A percentile compares a stretch with the other conserved stretches of the same genome.
phyloP scores from a whole-genome alignment of 2,113 vertebrate species.

The Stercorarius parasiticus region DNA sequence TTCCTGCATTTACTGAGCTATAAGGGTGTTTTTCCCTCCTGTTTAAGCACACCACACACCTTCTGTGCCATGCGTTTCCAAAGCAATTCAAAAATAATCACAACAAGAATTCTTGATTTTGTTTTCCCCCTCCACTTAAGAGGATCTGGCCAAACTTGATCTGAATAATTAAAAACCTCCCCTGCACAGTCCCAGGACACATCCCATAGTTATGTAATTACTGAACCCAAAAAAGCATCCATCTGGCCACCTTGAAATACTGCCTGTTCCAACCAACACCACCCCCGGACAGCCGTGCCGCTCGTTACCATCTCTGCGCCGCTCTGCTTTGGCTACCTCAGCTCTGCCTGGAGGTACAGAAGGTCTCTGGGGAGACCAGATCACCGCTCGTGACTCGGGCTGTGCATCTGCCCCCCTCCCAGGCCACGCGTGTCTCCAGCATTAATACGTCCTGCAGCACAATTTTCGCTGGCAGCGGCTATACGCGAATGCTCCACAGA shows the following conservation, averaged over 20 bases:
- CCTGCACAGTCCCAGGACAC: constrained; percentile 46
- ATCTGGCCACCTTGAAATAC: constrained; percentile 49
- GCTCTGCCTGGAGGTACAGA: constrained; percentile 8
- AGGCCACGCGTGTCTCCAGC: not conserved
- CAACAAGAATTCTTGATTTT: not conserved
- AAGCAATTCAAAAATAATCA: constrained; percentile 40
- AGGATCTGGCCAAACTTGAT: constrained; percentile 9
- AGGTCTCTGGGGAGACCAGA: constrained; percentile 13
- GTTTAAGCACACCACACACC: not conserved
- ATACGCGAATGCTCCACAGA: not conserved
- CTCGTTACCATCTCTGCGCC: not conserved
- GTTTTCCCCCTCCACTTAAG: not conserved
- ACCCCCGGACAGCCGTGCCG: constrained; percentile 4
- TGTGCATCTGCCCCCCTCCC: constrained; percentile 27
- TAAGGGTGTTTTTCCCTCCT: not conserved
- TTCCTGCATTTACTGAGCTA: not conserved
- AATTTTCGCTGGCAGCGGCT: not conserved
- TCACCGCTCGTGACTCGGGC: not conserved
- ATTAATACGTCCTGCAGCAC: not conserved
- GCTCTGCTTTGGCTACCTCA: constrained; percentile 1
- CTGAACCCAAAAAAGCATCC: constrained; percentile 62
- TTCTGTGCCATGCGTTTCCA: not conserved
- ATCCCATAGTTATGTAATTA: constrained; percentile 35
- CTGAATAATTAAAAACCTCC: constrained; percentile 42
- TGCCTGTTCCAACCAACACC: constrained; percentile 32